A percentile compares a stretch with the other conserved stretches of the same genome.
Conservation (phyloP, 2,888 invertebrate species). For the Cetonia aurata region DNA sequence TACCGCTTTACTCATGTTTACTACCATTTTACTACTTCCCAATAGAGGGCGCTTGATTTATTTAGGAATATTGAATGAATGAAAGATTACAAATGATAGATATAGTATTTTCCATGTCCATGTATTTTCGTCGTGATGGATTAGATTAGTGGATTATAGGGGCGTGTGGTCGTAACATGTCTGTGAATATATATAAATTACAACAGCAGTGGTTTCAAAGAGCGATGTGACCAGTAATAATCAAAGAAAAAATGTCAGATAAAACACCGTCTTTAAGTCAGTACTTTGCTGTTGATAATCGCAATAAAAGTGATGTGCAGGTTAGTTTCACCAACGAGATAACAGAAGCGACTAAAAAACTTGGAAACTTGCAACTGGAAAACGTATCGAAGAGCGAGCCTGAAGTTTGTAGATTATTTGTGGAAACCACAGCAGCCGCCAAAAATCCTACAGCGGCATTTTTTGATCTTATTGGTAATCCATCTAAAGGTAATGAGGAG, state of each 20-base stretch:
- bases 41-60: too few relatives aligned
- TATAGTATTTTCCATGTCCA: too few relatives aligned
- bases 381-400: slow-evolving; percentile 61
- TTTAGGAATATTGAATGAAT: too few relatives aligned
- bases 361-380: slow-evolving; percentile 52
- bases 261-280: slow-evolving; percentile 71
- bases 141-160: too few relatives aligned
- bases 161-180: slow-evolving; percentile 5
- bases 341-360: slow-evolving; percentile 55
- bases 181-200: neutral
- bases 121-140: too few relatives aligned
- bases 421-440: slow-evolving; percentile 62
- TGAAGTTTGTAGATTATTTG: slow-evolving; percentile 67
- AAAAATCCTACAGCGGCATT: slow-evolving; percentile 66
- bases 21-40: too few relatives aligned
- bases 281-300: slow-evolving; percentile 67
- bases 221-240: slow-evolving; percentile 21
- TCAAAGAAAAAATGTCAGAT: slow-evolving; percentile 57
- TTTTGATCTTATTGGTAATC: slow-evolving; percentile 66
- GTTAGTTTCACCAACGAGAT: slow-evolving; percentile 56
- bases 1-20: too few relatives aligned
- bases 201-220: slow-evolving; percentile 10
- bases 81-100: too few relatives aligned
- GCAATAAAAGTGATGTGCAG: slow-evolving; percentile 51
- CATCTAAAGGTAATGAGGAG: slow-evolving; percentile 43